phyloP scores from a whole-genome alignment of 2,888 invertebrate species.

The Halictus quadricinctus region DNA sequence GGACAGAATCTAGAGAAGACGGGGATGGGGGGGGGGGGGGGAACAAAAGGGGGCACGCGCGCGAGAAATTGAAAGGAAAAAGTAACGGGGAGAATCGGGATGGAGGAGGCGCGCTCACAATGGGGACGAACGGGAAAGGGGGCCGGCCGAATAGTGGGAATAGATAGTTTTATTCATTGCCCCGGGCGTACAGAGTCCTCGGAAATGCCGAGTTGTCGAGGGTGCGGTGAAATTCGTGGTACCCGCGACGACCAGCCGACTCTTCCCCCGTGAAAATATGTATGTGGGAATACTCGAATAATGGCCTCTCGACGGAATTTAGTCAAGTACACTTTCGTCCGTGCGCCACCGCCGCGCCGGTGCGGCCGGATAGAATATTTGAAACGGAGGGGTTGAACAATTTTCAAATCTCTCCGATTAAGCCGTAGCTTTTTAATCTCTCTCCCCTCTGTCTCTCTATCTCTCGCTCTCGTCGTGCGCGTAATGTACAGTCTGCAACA shows the following conservation, averaged over 20 bases:
- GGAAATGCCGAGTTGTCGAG: slow-evolving; percentile 20
- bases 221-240: slow-evolving; percentile 11
- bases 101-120: neutral
- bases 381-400: neutral
- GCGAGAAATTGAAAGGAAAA: slow-evolving; percentile 42
- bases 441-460: neutral
- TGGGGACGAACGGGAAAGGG: neutral
- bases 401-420: neutral
- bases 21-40: neutral
- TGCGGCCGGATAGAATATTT: neutral
- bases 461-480: neutral
- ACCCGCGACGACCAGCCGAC: slow-evolving; percentile 6
- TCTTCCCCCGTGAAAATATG: slow-evolving; percentile 8
- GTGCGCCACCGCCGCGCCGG: neutral
- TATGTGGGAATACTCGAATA: neutral
- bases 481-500: neutral
- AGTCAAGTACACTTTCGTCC: neutral
- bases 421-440: slow-evolving; percentile 4
- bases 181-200: slow-evolving; percentile 21
- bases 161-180: slow-evolving; percentile 58
- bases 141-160: slow-evolving; percentile 3
- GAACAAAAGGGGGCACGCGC: slow-evolving; percentile 44
- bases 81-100: neutral
- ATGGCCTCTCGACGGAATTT: slow-evolving; percentile 4
- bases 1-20: slow-evolving; percentile 32